These are phyloP conservation scores for Trichonephila clavipes DNA, from an alignment of 1,140 invertebrate genomes.

Conservation along the genomic window DNA sequence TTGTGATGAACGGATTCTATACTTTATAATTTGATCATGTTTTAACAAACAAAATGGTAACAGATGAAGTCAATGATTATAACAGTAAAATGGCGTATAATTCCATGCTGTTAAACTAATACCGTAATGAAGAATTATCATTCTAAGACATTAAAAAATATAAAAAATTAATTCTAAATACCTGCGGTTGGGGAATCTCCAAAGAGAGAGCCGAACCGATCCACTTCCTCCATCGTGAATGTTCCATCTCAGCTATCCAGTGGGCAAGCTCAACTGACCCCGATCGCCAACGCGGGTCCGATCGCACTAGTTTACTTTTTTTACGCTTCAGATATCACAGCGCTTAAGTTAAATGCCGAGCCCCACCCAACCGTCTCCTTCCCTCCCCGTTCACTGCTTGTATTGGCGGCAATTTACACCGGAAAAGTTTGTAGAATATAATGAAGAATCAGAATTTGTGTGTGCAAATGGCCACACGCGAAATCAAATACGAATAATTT, in stretches of 20 bases:
- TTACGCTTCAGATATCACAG: constrained; percentile 17
- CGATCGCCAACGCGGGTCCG: constrained; percentile 37
- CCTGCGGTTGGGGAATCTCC: constrained; percentile 15
- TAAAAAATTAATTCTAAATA: not conserved
- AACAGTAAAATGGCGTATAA: not conserved
- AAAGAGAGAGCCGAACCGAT: constrained; percentile 3
- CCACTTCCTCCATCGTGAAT: constrained; percentile 62
- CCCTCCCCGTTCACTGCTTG: not conserved
- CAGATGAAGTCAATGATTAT: too few species aligned
- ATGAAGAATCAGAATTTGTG: not conserved
- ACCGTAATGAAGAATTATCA: not conserved
- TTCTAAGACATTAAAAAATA: not conserved
- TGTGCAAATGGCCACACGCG: too few species aligned
- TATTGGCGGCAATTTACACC: not conserved
- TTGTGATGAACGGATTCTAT: too few species aligned
- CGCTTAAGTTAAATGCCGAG: constrained; percentile 40
- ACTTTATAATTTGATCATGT: too few species aligned
- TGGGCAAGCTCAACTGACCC: constrained; percentile 34
- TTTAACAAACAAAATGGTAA: too few species aligned
- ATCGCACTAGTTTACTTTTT: constrained; percentile 32
- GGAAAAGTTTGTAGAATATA: not conserved
- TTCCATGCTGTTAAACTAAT: not conserved
- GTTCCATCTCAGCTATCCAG: constrained; percentile 22
- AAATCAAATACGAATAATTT: not conserved
- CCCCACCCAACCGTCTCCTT: constrained; percentile 30